Base-by-base conservation (phyloP, 2,888 invertebrate genomes). In the Minunthozetes semirufus region DNA sequence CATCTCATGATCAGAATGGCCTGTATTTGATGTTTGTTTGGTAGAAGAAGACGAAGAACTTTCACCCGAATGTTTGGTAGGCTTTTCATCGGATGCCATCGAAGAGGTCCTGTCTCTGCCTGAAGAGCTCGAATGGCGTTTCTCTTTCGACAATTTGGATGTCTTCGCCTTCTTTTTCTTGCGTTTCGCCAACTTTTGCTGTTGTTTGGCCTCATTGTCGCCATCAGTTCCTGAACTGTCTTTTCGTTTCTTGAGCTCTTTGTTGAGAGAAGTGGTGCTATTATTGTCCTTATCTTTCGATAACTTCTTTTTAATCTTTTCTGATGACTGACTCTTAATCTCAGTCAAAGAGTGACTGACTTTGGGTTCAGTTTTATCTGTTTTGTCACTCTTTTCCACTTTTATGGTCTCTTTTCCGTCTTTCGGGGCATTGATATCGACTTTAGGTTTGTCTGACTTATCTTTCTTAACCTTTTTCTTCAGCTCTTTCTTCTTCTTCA, bases 331-430 rank as follows among this genome's bases (percentile, higher is more conserved):
- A 48, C 46, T 29, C 29, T 22, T 56, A 19, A 11, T 71, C 15
- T 71, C 71, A 22, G 6, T 22, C 71, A 46, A 42, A 17, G 48
- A 13, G 42, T 42, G 38, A 22, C 25, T 48, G n/a, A 22, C n/a
- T 48, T 71, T 50, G 2, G 38, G 15, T 11, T 63, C 63, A 33
- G 1, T 63, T 63, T 29, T 66, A 25, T 73, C 33, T 46, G 50
- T 22, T 66, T 56, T 53, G 4, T 77, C 72, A 74, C 91, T 90
- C 80, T 90, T 90, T 77, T 88, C 88, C 79, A 87, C 87, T 80
- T 78, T 82, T 81, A 73, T 81, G 81, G n/a, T 81, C 87, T 87
- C 79, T 88, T 88, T 80, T 87, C 87, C 0, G 88, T 88, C 81
- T 86, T 88, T 76, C 88, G 88, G 80, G 85, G 87, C 76, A 86